Percentiles rank a stretch among this genome's conserved stretches.
phyloP scores from a whole-genome alignment of 1,140 invertebrate species.

The Drosophila subobscura region DNA sequence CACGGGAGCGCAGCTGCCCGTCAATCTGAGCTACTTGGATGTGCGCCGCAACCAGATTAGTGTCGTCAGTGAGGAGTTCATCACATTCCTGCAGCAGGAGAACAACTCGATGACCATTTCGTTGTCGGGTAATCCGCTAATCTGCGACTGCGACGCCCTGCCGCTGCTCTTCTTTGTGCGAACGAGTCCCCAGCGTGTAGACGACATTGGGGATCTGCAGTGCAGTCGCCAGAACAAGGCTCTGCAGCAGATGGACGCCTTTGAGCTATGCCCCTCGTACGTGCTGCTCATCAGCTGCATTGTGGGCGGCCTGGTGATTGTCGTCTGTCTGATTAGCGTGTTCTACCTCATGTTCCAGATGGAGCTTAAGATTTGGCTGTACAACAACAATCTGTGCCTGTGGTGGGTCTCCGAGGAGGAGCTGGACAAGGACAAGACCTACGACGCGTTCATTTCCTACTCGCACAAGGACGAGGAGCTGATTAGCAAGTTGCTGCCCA shows the following conservation, averaged over 20 bases:
- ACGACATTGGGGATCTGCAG: conserved; percentile 78
- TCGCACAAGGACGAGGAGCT: conserved; percentile 92
- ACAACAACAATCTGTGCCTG: conserved; percentile 87
- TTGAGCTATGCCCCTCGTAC: conserved; percentile 84
- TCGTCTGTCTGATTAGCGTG: conserved; percentile 84
- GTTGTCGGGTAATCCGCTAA: conserved; percentile 86
- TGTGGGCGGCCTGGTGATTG: conserved; percentile 83
- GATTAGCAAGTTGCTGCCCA: conserved; percentile 87
- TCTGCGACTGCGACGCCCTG: conserved; percentile 86
- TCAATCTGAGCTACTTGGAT: conserved; percentile 83
- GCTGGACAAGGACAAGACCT: conserved; percentile 90
- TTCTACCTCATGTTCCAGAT: conserved; percentile 87
- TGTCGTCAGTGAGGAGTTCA: conserved; percentile 72
- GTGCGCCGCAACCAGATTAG: conserved; percentile 85
- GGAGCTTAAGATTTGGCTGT: conserved; percentile 89
- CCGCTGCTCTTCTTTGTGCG: conserved; percentile 86
- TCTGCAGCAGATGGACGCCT: conserved; percentile 82
- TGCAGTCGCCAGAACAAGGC: conserved; percentile 79
- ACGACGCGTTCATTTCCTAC: conserved; percentile 95
- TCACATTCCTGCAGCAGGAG: conserved; percentile 75
- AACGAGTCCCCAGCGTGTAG: conserved; percentile 76
- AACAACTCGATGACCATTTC: conserved; percentile 77
- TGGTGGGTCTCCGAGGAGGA: conserved; percentile 89
- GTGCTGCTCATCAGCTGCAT: conserved; percentile 80
- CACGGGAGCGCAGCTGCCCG: conserved; percentile 60